Conservation (phyloP, 2,797 vertebrate genomes). For the Sciurus carolinensis region DNA sequence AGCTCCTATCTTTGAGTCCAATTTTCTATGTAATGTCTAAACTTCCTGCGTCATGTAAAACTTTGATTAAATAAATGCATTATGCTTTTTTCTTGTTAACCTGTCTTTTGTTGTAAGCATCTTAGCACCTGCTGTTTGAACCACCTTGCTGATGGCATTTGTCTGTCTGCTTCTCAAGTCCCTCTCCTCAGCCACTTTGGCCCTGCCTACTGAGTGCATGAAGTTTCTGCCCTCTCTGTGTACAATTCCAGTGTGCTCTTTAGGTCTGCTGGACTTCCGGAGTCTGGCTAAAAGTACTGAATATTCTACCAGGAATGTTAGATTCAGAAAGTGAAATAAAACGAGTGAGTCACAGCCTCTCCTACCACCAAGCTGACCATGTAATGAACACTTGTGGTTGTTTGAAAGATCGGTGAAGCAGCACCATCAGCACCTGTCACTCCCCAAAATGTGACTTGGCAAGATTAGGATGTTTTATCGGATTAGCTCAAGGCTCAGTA, state of each 20-base stretch:
- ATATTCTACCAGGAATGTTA: background rate
- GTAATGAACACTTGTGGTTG: background rate
- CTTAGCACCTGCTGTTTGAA: background rate
- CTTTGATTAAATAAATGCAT: background rate
- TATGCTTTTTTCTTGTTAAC: background rate
- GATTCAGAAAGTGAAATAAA: conserved; percentile 48
- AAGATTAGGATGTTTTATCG: conserved; percentile 68
- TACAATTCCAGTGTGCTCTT: background rate
- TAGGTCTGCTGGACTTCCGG: background rate
- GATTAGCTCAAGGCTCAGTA: conserved; percentile 78
- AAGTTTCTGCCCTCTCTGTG: background rate
- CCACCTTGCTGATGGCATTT: background rate
- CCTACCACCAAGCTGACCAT: background rate
- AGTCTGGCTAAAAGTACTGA: background rate
- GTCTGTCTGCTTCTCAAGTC: background rate
- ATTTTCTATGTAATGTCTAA: background rate
- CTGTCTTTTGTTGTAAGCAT: background rate
- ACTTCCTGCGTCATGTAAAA: background rate
- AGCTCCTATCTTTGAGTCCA: background rate
- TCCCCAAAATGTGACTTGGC: conserved; percentile 53
- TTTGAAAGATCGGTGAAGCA: conserved; percentile 22
- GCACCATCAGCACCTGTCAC: background rate
- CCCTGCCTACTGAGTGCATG: background rate
- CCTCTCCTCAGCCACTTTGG: background rate
- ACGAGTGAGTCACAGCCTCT: background rate